Percentiles rank a stretch among this genome's conserved stretches.
phyloP scores from a whole-genome alignment of 1,140 invertebrate species.

The Nylanderia fulva region DNA sequence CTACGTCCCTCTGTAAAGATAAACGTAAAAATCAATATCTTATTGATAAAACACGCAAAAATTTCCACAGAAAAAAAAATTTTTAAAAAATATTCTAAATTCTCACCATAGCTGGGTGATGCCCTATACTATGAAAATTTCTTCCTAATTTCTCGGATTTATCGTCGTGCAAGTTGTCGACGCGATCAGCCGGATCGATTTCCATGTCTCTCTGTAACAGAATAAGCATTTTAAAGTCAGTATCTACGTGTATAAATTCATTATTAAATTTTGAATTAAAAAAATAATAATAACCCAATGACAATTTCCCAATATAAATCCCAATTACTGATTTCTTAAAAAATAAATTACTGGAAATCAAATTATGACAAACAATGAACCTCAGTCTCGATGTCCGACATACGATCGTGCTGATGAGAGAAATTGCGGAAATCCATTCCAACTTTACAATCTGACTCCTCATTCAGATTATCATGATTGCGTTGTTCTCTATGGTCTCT shows the following conservation, averaged over 20 bases:
- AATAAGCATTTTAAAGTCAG: background rate
- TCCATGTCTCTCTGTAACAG: slow-evolving; percentile 72
- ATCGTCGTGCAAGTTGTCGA: slow-evolving; percentile 72
- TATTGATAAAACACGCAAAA: background rate
- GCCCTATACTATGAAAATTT: slow-evolving; percentile 73
- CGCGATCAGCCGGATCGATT: slow-evolving; percentile 70
- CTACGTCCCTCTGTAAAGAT: slow-evolving; percentile 74
- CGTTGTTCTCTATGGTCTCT: slow-evolving; percentile 79
- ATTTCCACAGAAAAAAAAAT: background rate
- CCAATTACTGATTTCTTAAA: slow-evolving; percentile 3
- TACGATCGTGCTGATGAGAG: slow-evolving; percentile 79
- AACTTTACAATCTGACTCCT: slow-evolving; percentile 78
- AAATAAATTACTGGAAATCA: background rate
- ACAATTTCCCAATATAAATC: background rate
- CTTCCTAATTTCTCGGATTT: slow-evolving; percentile 71
- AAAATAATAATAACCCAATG: background rate
- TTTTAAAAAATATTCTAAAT: background rate
- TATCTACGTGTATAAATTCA: background rate
- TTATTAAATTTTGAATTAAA: background rate
- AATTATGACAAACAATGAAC: slow-evolving; percentile 65
- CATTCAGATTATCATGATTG: slow-evolving; percentile 77
- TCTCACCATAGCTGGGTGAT: slow-evolving; percentile 72
- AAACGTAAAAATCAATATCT: background rate
- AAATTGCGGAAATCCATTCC: slow-evolving; percentile 81
- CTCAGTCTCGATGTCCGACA: slow-evolving; percentile 77